These are phyloP conservation scores for Pangasius macronema DNA, from an alignment of 2,797 vertebrate genomes.

Conservation along the genomic window DNA sequence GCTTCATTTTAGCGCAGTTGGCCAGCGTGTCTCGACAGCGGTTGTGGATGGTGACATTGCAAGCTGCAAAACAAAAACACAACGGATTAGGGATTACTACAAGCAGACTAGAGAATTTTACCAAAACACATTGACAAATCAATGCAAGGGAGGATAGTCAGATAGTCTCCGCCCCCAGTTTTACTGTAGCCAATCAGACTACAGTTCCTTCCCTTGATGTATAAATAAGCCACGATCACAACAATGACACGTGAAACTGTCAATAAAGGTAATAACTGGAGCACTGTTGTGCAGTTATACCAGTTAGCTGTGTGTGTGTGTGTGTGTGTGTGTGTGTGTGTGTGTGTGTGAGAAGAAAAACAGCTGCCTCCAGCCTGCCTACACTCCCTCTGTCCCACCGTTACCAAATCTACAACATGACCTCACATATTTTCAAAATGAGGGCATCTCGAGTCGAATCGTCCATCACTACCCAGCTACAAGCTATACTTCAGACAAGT, in stretches of 20 bases:
- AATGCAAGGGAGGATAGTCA: neutral
- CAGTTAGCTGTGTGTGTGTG: neutral
- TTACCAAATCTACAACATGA: neutral
- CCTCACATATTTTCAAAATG: neutral
- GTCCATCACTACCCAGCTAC: neutral
- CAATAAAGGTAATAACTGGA: neutral
- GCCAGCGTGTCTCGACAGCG: slow-evolving; percentile 91
- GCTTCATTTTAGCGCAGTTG: slow-evolving; percentile 93
- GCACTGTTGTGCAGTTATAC: neutral
- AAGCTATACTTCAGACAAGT: neutral
- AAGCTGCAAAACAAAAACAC: slow-evolving; percentile 71
- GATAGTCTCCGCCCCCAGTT: neutral
- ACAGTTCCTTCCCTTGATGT: neutral
- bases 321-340: neutral
- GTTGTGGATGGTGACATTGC: slow-evolving; percentile 94
- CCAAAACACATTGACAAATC: neutral
- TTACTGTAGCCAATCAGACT: neutral
- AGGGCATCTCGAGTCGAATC: no score
- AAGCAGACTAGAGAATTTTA: neutral
- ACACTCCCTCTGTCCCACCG: neutral
- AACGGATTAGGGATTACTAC: neutral
- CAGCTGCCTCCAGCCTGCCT: neutral
- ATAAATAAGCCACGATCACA: neutral
- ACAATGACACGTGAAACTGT: no score
- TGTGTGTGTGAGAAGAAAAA: neutral